Evolutionary conservation across 2,797 vertebrate genomes (phyloP), one percentile per base, ranked within the genome.

Genomic region (Hoplostethus atlanticus): DNA sequence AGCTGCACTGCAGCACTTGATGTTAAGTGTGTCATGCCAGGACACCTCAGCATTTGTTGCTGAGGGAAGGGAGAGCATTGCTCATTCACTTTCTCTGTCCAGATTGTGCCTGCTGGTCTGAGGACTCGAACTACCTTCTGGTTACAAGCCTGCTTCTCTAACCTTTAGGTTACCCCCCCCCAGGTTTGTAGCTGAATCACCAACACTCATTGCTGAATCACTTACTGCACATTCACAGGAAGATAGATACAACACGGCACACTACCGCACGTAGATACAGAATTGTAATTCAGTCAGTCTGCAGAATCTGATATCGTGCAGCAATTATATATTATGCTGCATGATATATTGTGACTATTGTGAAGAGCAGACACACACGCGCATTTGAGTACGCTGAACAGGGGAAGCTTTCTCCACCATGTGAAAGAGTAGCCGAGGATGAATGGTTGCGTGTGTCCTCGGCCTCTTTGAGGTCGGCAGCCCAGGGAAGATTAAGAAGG

Each of bases 401-500:
- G 82, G 83, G 77, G 67, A 65, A 62, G 81, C 75, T 83, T 81
- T 88, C 76, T 81, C 71, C 54, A 59, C 77, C 65, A 58, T 81
- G 79, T 88, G 89, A 91, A 92, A 91, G 89, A 89, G 85, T 63
- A 83, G 82, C 80, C 44, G 21, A 44, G 86, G 79, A 78, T 89
- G 84, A 89, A 86, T 79, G 83, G 77, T 30, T 82, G 84, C 90
- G 86, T 81, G 82, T 87, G 81, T 87, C 82, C 78, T 87, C 79
- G 88, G 83, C 85, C 76, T 84, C 78, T 83, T 85, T 84, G 88
- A 90, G 85, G 86, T 90, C 86, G 79, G 82, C 80, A 68, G 89
- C 87, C 85, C 77, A 63, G 68, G 61, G 82, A 90, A 90, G 90
- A 93, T 92, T 89, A 91, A 84, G 79, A 84, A 73, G 84, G 87